Conservation (phyloP, 2,797 vertebrate species). For the Pseudocheirus occidentalis region DNA sequence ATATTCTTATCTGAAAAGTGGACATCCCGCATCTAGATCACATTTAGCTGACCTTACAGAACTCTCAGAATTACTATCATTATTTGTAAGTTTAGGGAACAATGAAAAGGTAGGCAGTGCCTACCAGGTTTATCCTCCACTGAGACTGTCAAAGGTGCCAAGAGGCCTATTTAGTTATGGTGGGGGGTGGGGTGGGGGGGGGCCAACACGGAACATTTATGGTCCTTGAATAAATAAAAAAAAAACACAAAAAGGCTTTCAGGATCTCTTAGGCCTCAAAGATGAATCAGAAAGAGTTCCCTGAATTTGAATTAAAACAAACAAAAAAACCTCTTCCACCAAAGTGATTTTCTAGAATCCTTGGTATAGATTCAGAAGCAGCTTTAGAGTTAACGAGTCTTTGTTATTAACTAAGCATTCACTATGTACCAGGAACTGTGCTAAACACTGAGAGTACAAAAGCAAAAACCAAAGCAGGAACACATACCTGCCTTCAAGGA, state of each 20-base stretch:
- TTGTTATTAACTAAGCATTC: neutral
- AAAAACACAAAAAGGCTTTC: neutral
- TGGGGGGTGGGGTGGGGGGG: fast-evolving
- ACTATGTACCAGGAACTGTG: neutral
- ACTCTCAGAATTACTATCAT: constrained; percentile 51
- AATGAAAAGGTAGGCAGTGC: constrained; percentile 65
- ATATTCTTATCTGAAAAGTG: neutral
- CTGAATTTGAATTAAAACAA: neutral
- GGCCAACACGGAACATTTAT: neutral
- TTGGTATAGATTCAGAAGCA: neutral
- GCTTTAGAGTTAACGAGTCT: neutral
- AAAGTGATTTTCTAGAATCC: neutral
- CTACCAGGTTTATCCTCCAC: constrained; percentile 55
- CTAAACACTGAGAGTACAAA: neutral
- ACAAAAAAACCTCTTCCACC: neutral
- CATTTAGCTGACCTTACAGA: neutral
- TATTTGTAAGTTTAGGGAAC: constrained; percentile 55
- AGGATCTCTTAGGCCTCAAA: neutral
- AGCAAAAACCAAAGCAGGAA: neutral
- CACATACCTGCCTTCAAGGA: neutral
- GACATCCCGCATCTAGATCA: neutral
- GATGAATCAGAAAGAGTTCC: neutral
- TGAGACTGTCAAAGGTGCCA: constrained; percentile 50
- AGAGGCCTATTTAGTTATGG: neutral
- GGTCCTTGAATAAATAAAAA: neutral